Evolutionary conservation across 2,888 invertebrate genomes (phyloP).

Genomic region (Tinea semifulvella): DNA sequence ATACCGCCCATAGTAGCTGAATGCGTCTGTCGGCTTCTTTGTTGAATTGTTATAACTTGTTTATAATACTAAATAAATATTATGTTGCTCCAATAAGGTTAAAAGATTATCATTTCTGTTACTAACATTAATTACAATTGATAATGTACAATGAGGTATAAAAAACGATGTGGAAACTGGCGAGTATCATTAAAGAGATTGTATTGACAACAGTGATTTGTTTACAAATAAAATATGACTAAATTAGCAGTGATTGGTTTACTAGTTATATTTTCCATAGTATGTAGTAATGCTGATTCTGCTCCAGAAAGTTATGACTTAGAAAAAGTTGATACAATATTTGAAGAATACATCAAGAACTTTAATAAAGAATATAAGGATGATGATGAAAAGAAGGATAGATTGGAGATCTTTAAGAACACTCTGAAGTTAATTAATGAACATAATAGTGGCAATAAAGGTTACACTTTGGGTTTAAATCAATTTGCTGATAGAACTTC

Average conservation of each 20-base stretch:
- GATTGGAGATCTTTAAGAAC: constrained; percentile 4
- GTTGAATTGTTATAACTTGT: too few species aligned
- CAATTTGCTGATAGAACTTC: constrained; percentile 2
- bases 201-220: not conserved
- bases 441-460: not conserved
- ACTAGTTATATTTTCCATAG: not conserved
- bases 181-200: not conserved
- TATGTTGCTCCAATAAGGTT: too few species aligned
- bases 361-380: constrained; percentile 7
- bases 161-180: not conserved
- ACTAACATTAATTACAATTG: not conserved
- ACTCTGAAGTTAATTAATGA: not conserved
- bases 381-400: not conserved
- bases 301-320: not conserved
- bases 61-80: too few species aligned
- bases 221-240: constrained; percentile 1
- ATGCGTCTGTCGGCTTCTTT: too few species aligned
- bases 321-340: not conserved
- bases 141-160: not conserved
- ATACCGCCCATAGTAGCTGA: too few species aligned
- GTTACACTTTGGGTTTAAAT: constrained; percentile 5
- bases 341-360: constrained; percentile 8
- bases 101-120: too few species aligned
- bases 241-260: not conserved
- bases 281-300: not conserved